phyloP scores from a whole-genome alignment of 2,113 vertebrate genomes.

The Malurus alboscapulatus region DNA sequence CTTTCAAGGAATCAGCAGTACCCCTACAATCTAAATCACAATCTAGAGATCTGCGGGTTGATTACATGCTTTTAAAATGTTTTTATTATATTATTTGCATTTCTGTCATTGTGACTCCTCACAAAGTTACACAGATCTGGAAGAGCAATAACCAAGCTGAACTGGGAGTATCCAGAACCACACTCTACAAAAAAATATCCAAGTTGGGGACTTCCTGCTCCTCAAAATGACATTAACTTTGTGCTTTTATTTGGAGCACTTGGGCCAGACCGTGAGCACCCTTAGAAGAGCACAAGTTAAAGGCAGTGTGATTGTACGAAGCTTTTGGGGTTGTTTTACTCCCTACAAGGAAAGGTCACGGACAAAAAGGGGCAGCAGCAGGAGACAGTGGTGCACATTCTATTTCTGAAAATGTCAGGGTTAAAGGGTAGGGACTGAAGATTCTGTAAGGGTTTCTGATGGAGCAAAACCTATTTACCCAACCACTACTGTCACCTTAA shows the following conservation, averaged over 20 bases:
- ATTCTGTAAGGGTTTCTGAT: background rate
- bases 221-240: background rate
- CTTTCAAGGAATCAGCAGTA: background rate
- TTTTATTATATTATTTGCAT: background rate
- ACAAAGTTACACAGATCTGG: background rate
- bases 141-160: background rate
- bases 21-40: background rate
- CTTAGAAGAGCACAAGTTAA: background rate
- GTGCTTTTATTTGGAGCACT: background rate
- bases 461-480: background rate
- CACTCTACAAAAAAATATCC: background rate
- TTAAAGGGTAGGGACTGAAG: background rate
- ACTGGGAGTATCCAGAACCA: background rate
- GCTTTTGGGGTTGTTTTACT: constrained; percentile 3
- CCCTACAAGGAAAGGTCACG: background rate
- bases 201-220: background rate
- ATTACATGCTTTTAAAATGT: background rate
- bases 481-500: background rate
- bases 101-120: background rate
- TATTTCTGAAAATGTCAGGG: background rate
- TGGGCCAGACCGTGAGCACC: background rate
- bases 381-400: background rate
- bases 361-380: constrained; percentile 16
- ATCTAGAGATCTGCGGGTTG: background rate
- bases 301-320: background rate